phyloP scores from a whole-genome alignment of 2,797 vertebrate species.

The Psittacula derbiana region DNA sequence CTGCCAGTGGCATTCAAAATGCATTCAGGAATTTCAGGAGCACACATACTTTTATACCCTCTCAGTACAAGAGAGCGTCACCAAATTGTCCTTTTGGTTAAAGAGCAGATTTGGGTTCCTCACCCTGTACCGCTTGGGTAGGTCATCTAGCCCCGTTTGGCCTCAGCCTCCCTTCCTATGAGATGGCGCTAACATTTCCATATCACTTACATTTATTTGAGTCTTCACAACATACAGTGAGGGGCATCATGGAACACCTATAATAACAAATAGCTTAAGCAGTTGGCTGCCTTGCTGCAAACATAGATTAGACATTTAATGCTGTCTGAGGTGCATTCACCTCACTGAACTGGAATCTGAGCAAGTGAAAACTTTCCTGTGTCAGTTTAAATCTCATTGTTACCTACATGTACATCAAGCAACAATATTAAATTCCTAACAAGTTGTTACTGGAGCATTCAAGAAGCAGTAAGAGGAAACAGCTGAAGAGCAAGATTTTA shows the following conservation, averaged over 20 bases:
- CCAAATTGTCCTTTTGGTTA: background rate
- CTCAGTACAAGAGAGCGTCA: background rate
- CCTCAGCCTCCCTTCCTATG: background rate
- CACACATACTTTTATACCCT: background rate
- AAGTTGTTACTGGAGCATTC: background rate
- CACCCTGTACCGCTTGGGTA: background rate
- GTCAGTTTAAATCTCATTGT: background rate
- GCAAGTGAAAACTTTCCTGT: background rate
- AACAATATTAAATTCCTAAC: background rate
- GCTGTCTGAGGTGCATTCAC: background rate
- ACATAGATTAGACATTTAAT: background rate
- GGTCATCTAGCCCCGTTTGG: background rate
- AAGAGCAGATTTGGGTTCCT: background rate
- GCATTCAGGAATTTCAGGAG: background rate
- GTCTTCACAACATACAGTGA: background rate
- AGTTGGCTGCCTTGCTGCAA: background rate
- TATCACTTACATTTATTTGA: background rate
- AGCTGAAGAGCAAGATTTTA: background rate
- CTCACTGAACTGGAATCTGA: constrained; percentile 7
- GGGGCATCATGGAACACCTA: background rate
- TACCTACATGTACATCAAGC: background rate
- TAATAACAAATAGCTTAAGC: background rate
- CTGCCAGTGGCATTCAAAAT: background rate
- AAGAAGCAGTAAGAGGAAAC: background rate
- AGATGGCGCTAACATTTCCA: background rate